Evolutionary conservation across 2,888 invertebrate genomes (phyloP).

Genomic region (Tinea trinotella): DNA sequence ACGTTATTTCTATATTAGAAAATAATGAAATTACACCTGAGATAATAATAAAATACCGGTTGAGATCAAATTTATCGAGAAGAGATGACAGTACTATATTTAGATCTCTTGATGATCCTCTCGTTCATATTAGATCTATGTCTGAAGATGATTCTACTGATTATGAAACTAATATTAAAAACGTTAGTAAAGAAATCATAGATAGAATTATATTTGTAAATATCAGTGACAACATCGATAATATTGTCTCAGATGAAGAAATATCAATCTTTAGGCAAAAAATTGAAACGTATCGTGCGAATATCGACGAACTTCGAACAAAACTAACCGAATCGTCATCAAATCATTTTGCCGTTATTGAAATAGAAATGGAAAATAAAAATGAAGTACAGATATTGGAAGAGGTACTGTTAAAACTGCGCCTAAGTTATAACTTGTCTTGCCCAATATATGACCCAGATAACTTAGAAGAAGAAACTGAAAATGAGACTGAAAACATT

Average conservation of each 20-base stretch:
- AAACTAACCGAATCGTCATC: background rate
- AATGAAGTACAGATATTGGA: slow-evolving; percentile 47
- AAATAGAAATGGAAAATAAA: slow-evolving; percentile 60
- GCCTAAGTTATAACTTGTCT: slow-evolving; percentile 41
- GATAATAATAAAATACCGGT: slow-evolving; percentile 42
- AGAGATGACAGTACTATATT: slow-evolving; percentile 38
- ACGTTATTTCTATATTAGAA: slow-evolving; percentile 69
- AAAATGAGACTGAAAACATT: slow-evolving; percentile 34
- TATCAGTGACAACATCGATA: background rate
- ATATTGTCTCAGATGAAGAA: slow-evolving; percentile 25
- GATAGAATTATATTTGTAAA: slow-evolving; percentile 20
- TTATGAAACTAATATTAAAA: background rate
- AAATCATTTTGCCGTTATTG: slow-evolving; percentile 29
- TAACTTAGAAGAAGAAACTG: slow-evolving; percentile 31
- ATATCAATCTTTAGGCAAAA: slow-evolving; percentile 34
- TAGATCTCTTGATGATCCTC: slow-evolving; percentile 38
- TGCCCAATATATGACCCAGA: slow-evolving; percentile 38
- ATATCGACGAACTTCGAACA: slow-evolving; percentile 21
- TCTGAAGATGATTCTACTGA: slow-evolving; percentile 20
- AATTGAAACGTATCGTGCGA: slow-evolving; percentile 48
- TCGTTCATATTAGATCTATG: slow-evolving; percentile 40
- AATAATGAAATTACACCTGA: slow-evolving; percentile 51
- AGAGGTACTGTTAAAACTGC: slow-evolving; percentile 45
- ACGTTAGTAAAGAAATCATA: slow-evolving; percentile 30
- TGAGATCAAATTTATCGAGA: background rate